Base-by-base conservation (phyloP, 2,888 invertebrate genomes). In the Endotricha flammealis region DNA sequence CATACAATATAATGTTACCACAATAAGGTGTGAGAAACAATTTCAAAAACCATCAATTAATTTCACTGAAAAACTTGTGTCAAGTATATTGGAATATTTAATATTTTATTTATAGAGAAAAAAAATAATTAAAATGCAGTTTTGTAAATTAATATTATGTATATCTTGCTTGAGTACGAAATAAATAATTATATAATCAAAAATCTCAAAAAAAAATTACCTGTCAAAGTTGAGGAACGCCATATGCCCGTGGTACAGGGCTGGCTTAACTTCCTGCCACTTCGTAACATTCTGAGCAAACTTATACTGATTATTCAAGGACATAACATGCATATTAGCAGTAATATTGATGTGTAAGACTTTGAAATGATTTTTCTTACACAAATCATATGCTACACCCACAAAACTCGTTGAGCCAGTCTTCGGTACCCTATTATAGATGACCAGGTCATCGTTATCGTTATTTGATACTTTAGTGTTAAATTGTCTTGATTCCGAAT, bases 331-430 rank as follows among this genome's bases (percentile, higher is more conserved):
- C 89, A 94, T 94, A 75, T 99, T 99, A 41, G 95, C 95, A 1
- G 97, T 96, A 36, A 98, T 93, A 77, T 99, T 99, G 50, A 99
- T 93, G 85, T 99, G 99, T 53, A 99, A 87, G 14, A 87, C 87
- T 72, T 87, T 87, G 34, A 85, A 87, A 43, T 79, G 77, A 48
- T 91, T 93, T 67, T 90, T 92, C 64, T 91, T 91, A 73, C 95
- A 96, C 42, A 96, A 79, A 74, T 95, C 95, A 63, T 97, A 96
- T 0, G 95, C 95, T 40, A 96, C 91, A 40, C 96, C 96, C 46
- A 96, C 96, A 70, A 98, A 96, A 79, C 97, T 97, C 5, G 98
- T 98, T 11, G 98, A 98, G 9, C 96, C 98, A 17, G 98, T 98
- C 85, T 98, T 98, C 5, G 98, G 98, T 38, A 98, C 97, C 59